Base-by-base conservation (phyloP, 2,797 vertebrate species). In the Macroramphosus scolopax region DNA sequence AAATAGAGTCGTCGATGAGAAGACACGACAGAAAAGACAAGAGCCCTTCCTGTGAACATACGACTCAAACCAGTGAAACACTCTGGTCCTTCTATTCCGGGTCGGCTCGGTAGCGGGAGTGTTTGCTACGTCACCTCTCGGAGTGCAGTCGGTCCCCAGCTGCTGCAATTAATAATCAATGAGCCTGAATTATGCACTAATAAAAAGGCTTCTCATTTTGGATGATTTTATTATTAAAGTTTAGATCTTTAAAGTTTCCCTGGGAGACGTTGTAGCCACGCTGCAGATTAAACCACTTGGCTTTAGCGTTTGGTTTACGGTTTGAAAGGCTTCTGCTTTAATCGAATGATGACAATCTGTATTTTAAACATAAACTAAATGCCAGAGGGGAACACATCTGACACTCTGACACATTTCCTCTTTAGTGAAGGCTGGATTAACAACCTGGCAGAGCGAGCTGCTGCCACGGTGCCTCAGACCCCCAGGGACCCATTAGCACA, bases 141-240 rank as follows among this genome's bases (percentile, higher is more conserved):
- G 63, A 32, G 63, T 69, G 55, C 56, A 75, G 72, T 63, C 57
- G 24, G 57, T 75, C 63, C 78, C 56, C 58, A 66, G 68, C 43
- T 24, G 20, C 68, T 68, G 42, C 43, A 17, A 73, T 79, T 76
- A 84, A 87, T 84, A 84, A 74, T 78, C 68, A 76, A 79, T 75
- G 68, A 82, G 66, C 45, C 51, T 83, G 64, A 87, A 87, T 86
- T 82, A 82, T 87, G 72, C 75, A 78, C 72, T 71, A 68, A 82
- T 84, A 83, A 79, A 82, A 72, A 67, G 65, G 51, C 64, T 66
- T 56, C 72, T 81, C 60, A 59, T 80, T 77, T 68, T 68, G 54
- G 62, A 80, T 79, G 60, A 73, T 77, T 79, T 77, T 60, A 81
- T 83, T 81, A 70, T 82, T 84, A 73, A 75, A 78, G 40, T 69